phyloP scores from a whole-genome alignment of 2,888 invertebrate genomes.

The Eupithecia pulchellata region DNA sequence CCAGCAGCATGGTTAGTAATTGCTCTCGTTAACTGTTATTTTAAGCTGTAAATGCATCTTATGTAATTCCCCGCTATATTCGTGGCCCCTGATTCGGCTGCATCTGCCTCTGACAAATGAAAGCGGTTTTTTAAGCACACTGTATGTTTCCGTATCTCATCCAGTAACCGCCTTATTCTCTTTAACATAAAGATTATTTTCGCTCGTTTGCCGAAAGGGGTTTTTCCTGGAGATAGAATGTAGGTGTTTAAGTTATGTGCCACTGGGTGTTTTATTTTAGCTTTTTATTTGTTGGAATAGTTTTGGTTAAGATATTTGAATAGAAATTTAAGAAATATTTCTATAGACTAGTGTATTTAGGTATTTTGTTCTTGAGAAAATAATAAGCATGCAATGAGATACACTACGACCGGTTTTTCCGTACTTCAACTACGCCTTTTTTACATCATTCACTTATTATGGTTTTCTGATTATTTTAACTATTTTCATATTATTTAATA shows the following conservation, averaged over 20 bases:
- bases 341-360: background rate
- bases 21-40: no score
- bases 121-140: slow-evolving; percentile 82
- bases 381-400: no score
- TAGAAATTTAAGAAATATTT: slow-evolving; percentile 18
- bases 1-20: no score
- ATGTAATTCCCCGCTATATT: slow-evolving; percentile 41
- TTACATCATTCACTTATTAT: no score
- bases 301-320: slow-evolving; percentile 21
- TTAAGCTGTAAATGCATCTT: no score
- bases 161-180: slow-evolving; percentile 46
- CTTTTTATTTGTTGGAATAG: slow-evolving; percentile 34
- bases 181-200: slow-evolving; percentile 48
- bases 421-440: no score
- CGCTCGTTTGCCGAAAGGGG: slow-evolving; percentile 42
- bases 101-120: slow-evolving; percentile 83
- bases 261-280: slow-evolving; percentile 63
- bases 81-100: slow-evolving; percentile 72
- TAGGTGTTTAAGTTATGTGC: slow-evolving; percentile 74
- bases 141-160: slow-evolving; percentile 63
- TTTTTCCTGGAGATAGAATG: slow-evolving; percentile 63
- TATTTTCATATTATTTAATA: no score
- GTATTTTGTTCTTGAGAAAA: background rate
- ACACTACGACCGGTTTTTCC: no score
- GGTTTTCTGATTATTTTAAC: no score